Evolutionary conservation across 2,888 invertebrate genomes (phyloP).

Genomic region (Ornithoptera priamus): DNA sequence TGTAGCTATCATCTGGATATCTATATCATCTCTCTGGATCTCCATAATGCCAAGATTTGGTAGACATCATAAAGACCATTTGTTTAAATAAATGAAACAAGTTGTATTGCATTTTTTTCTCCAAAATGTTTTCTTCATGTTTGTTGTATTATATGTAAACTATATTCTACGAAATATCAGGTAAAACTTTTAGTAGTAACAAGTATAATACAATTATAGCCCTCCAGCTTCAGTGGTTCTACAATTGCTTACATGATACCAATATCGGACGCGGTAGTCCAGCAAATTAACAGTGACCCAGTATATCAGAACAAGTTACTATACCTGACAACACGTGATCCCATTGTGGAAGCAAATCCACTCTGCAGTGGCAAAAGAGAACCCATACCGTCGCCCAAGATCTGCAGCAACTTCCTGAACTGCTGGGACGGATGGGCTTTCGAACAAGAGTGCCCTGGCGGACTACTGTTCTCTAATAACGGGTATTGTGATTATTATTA

Average conservation of each 20-base stretch:
- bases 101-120: no score
- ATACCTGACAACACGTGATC: conserved; percentile 51
- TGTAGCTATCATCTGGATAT: no score
- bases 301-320: conserved; percentile 60
- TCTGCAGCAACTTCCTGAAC: conserved; percentile 83
- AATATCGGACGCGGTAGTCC: conserved; percentile 64
- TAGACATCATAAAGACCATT: no score
- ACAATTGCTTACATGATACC: conserved; percentile 64
- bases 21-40: no score
- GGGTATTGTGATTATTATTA: conserved; percentile 83
- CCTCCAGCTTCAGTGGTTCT: conserved; percentile 46
- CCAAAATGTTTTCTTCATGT: no score
- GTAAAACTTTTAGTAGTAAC: neutral
- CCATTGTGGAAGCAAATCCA: conserved; percentile 54
- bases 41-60: no score
- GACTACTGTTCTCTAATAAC: conserved; percentile 80
- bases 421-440: conserved; percentile 86
- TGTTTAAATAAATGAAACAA: no score
- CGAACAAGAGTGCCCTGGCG: conserved; percentile 83
- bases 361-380: conserved; percentile 76
- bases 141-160: neutral
- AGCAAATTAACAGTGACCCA: conserved; percentile 60
- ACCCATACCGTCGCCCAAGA: conserved; percentile 81
- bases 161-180: neutral
- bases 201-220: conserved; percentile 36